Conservation (phyloP, 1,140 invertebrate species). For the Lepidotrigona ventralis region DNA sequence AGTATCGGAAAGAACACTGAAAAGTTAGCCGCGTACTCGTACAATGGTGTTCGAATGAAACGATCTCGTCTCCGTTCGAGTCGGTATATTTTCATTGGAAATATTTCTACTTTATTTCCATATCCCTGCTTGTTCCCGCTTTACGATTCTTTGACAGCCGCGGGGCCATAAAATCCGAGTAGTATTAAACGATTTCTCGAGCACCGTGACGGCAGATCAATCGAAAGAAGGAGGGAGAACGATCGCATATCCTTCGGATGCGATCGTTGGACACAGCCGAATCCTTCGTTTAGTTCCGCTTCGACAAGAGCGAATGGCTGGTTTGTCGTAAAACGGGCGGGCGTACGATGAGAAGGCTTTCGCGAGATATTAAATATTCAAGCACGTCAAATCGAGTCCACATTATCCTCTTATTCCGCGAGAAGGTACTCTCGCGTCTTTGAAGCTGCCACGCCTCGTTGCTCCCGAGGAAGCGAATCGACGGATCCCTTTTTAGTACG, state of each 20-base stretch:
- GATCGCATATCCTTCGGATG: slow-evolving; percentile 22
- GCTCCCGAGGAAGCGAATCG: slow-evolving; percentile 44
- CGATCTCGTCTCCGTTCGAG: not conserved
- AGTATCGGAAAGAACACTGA: not conserved
- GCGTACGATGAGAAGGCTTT: slow-evolving; percentile 46
- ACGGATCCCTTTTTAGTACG: slow-evolving; percentile 48
- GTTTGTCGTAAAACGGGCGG: slow-evolving; percentile 22
- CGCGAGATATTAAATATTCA: slow-evolving; percentile 70
- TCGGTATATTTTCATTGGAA: slow-evolving; percentile 18
- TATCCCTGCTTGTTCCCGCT: not conserved
- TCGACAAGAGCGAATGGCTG: slow-evolving; percentile 35
- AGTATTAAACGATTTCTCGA: slow-evolving; percentile 36
- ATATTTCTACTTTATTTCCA: slow-evolving; percentile 36
- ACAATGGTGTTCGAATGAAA: slow-evolving; percentile 23
- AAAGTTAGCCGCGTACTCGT: slow-evolving; percentile 18
- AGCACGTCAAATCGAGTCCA: slow-evolving; percentile 65
- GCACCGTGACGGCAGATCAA: slow-evolving; percentile 21
- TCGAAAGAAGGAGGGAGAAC: slow-evolving; percentile 27
- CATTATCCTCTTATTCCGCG: slow-evolving; percentile 67
- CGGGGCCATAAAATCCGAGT: slow-evolving; percentile 26
- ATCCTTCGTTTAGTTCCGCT: slow-evolving; percentile 58
- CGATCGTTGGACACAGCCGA: slow-evolving; percentile 20
- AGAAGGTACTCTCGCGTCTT: slow-evolving; percentile 47
- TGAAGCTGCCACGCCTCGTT: slow-evolving; percentile 50
- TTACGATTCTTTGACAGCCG: slow-evolving; percentile 28